Evolutionary conservation across 2,113 vertebrate species (phyloP).

Genomic region (Anarhynchus alexandrinus): DNA sequence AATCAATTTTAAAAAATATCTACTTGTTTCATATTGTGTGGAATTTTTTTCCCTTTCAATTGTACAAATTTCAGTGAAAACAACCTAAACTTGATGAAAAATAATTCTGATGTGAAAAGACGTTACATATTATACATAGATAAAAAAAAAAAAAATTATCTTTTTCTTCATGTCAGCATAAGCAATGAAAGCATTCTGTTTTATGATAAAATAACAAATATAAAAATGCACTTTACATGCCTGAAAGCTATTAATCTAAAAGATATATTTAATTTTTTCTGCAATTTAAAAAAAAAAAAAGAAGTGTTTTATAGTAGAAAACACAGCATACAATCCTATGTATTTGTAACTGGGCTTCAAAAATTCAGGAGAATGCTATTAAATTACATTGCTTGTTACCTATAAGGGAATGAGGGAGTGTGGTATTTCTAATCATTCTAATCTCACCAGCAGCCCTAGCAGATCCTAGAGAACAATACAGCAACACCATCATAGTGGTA

Average conservation of each 20-base stretch:
- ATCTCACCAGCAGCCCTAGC: constrained; percentile 19
- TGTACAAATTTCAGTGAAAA: background rate
- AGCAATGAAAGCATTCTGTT: background rate
- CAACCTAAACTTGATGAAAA: background rate
- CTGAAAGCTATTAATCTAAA: background rate
- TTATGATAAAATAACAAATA: background rate
- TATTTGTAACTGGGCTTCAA: background rate
- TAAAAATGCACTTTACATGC: background rate
- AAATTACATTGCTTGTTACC: background rate
- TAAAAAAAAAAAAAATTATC: background rate
- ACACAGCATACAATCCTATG: background rate
- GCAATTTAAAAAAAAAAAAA: background rate
- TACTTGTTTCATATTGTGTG: background rate
- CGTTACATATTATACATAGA: background rate
- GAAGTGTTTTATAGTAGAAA: background rate
- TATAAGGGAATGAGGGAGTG: background rate
- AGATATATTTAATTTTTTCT: background rate
- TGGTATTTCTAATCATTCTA: constrained; percentile 26
- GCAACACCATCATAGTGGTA: background rate
- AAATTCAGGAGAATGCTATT: background rate
- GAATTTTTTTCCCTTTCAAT: background rate
- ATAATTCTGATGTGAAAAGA: background rate
- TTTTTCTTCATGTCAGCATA: background rate
- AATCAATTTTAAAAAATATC: background rate
- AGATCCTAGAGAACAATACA: background rate